phyloP scores from a whole-genome alignment of 2,797 vertebrate species.

The Poecilia gillii region DNA sequence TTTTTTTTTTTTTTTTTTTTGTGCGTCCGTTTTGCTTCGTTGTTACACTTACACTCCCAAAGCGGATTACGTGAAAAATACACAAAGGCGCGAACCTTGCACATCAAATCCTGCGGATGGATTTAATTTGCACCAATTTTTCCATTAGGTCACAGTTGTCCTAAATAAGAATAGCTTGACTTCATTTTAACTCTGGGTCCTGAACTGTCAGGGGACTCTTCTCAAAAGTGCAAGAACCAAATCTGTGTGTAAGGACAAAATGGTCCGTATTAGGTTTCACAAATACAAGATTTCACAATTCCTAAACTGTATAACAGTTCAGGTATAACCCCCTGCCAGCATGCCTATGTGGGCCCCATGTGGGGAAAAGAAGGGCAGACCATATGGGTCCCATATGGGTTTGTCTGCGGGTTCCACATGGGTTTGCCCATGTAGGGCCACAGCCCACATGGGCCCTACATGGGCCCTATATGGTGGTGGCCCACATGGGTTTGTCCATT shows the following conservation, averaged over 20 bases:
- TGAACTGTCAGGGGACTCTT: not conserved
- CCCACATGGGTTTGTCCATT: too few relatives aligned
- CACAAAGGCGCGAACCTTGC: not conserved
- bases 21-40: not conserved
- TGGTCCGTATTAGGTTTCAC: not conserved
- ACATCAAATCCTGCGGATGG: not conserved
- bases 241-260: not conserved
- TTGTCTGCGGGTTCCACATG: too few relatives aligned
- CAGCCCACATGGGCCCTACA: too few relatives aligned
- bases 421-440: too few relatives aligned
- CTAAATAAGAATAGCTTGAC: not conserved
- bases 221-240: not conserved
- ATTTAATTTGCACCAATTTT: not conserved
- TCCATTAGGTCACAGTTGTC: not conserved
- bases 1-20: not conserved
- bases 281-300: not conserved
- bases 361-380: too few relatives aligned
- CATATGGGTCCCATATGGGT: too few relatives aligned
- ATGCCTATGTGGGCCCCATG: too few relatives aligned
- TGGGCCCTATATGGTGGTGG: too few relatives aligned
- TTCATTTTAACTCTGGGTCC: not conserved
- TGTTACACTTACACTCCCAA: not conserved
- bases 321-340: too few relatives aligned
- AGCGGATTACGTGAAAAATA: constrained; percentile 1
- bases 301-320: not conserved